Evolutionary conservation across 1,140 invertebrate species (phyloP).

Genomic region (Copidosoma floridanum): DNA sequence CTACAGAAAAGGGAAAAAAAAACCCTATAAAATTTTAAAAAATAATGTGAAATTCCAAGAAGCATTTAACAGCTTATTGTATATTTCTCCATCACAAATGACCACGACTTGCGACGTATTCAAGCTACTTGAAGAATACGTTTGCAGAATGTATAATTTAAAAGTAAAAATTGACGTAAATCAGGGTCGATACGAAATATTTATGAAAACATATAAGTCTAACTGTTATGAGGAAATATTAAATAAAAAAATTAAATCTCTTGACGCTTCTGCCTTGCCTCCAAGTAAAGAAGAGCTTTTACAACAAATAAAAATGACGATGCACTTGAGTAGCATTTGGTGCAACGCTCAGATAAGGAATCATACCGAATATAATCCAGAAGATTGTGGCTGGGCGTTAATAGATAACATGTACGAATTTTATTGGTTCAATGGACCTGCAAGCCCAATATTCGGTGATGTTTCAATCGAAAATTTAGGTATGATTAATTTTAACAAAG

Average conservation of each 20-base stretch:
- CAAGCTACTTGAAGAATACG: neutral
- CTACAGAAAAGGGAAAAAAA: neutral
- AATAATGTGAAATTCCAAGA: neutral
- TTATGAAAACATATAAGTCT: neutral
- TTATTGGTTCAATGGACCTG: neutral
- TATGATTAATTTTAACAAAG: too few relatives aligned
- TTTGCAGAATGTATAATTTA: neutral
- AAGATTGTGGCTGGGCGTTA: neutral
- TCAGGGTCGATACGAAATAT: neutral
- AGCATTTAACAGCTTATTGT: neutral
- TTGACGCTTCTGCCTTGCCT: neutral
- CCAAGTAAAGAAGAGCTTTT: neutral
- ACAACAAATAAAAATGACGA: neutral
- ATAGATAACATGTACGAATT: neutral
- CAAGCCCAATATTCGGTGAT: too few relatives aligned
- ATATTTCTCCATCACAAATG: neutral
- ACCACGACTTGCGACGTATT: neutral
- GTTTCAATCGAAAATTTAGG: too few relatives aligned
- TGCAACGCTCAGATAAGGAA: neutral
- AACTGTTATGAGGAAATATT: neutral
- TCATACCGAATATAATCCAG: neutral
- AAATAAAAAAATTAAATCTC: neutral
- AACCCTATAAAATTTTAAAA: neutral
- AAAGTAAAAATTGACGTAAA: neutral
- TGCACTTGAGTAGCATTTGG: neutral